Evolutionary conservation across 1,140 invertebrate genomes (phyloP).

Genomic region (Stenopsyche tienmushanensis): DNA sequence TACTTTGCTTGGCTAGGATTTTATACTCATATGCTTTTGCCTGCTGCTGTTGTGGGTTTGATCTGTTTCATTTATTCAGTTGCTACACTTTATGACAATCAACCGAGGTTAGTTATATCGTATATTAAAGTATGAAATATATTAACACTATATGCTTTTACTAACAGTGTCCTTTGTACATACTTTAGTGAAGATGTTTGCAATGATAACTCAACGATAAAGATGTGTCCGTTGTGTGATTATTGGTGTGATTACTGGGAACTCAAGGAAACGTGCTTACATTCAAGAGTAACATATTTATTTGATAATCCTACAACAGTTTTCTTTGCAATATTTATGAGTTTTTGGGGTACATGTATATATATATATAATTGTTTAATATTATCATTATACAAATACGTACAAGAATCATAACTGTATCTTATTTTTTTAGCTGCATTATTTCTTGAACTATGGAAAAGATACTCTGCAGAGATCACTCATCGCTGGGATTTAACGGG

Average conservation of each 20-base stretch:
- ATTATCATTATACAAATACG: too few species aligned
- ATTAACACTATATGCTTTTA: neutral
- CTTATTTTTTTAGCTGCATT: too few species aligned
- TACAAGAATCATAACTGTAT: too few species aligned
- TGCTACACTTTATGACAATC: conserved; percentile 76
- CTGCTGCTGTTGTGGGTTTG: conserved; percentile 81
- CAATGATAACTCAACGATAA: conserved; percentile 55
- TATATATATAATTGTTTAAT: too few species aligned
- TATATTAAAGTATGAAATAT: conserved; percentile 23
- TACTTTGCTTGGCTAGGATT: conserved; percentile 99
- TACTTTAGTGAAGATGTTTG: conserved; percentile 79
- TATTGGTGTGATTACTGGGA: conserved; percentile 82
- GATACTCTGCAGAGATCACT: conserved; percentile 80
- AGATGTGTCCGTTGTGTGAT: conserved; percentile 83
- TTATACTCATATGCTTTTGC: conserved; percentile 91
- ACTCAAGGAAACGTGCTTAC: conserved; percentile 82
- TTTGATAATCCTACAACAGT: conserved; percentile 97
- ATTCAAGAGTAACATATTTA: conserved; percentile 87
- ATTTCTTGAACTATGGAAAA: conserved; percentile 92
- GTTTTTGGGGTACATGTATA: conserved; percentile 87
- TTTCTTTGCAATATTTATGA: conserved; percentile 97
- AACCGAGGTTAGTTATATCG: conserved; percentile 66
- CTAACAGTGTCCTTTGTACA: neutral
- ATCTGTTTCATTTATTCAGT: conserved; percentile 87
- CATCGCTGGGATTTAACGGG: conserved; percentile 92